Conservation (phyloP, 2,797 vertebrate genomes). For the Bucorvus abyssinicus region DNA sequence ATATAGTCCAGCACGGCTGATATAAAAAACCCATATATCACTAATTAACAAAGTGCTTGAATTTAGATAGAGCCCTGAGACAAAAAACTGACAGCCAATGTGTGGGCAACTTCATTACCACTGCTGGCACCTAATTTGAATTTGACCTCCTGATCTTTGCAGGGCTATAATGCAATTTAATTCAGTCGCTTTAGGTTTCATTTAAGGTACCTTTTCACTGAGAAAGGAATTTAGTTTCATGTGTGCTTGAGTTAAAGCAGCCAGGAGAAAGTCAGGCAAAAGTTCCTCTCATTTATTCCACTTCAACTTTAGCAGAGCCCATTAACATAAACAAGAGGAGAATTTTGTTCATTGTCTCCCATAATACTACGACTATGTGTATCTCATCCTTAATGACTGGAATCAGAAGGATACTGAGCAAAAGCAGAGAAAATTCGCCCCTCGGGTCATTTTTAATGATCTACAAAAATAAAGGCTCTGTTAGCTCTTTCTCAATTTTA, state of each 20-base stretch:
- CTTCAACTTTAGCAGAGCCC: background rate
- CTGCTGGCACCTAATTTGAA: constrained; percentile 1
- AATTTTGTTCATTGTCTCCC: constrained; percentile 12
- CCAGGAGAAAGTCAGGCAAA: background rate
- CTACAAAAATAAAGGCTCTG: constrained; percentile 24
- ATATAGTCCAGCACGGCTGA: background rate
- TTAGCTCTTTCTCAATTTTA: constrained; percentile 24
- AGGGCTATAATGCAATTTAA: constrained; percentile 24
- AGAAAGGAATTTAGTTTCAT: constrained; percentile 15
- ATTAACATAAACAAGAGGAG: background rate
- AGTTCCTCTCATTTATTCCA: constrained; percentile 29
- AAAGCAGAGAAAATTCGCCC: constrained; percentile 23
- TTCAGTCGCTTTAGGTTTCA: constrained; percentile 34
- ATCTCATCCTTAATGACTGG: constrained; percentile 27
- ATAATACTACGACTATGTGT: background rate
- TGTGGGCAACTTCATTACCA: constrained; percentile 44
- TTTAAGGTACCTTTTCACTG: background rate
- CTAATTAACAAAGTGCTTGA: background rate
- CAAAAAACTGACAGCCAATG: background rate
- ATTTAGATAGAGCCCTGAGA: background rate
- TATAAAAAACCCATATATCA: background rate
- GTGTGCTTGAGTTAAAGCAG: background rate
- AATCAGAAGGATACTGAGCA: constrained; percentile 35
- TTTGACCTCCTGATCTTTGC: constrained; percentile 44
- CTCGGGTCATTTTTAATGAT: constrained; percentile 53